These are phyloP conservation scores for Oophaga sylvatica DNA, from an alignment of 2,797 vertebrate species.

Conservation along the genomic window DNA sequence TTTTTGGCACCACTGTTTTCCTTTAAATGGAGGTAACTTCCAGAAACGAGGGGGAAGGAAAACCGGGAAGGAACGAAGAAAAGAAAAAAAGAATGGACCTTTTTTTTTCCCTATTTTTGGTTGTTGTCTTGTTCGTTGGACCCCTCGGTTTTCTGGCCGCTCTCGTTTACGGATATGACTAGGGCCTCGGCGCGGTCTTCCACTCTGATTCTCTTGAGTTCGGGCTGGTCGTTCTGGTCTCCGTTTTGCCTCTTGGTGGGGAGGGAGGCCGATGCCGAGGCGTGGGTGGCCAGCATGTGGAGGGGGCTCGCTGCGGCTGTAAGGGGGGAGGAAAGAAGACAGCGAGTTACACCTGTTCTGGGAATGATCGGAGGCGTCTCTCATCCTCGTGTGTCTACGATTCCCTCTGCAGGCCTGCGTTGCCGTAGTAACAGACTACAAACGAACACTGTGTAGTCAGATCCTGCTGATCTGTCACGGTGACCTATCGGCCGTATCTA, in stretches of 20 bases:
- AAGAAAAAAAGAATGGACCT: slow-evolving; percentile 56
- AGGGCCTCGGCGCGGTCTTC: slow-evolving; percentile 75
- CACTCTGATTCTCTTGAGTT: slow-evolving; percentile 85
- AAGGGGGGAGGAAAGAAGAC: neutral
- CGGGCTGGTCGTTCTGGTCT: slow-evolving; percentile 82
- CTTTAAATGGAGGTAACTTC: slow-evolving; percentile 62
- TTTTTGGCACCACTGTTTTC: slow-evolving; percentile 88
- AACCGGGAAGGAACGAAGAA: slow-evolving; percentile 29
- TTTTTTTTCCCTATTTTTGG: slow-evolving; percentile 52
- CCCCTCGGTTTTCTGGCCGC: slow-evolving; percentile 66
- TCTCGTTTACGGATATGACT: slow-evolving; percentile 77
- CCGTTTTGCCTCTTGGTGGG: slow-evolving; percentile 93
- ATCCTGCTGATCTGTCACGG: too few species aligned
- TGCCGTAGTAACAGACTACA: too few species aligned
- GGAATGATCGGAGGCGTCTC: too few species aligned
- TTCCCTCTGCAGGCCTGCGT: too few species aligned
- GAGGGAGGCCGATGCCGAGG: slow-evolving; percentile 90
- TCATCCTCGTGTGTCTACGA: too few species aligned
- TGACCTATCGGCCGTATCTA: too few species aligned
- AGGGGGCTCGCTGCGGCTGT: slow-evolving; percentile 88
- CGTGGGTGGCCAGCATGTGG: slow-evolving; percentile 93
- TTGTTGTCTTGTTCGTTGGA: slow-evolving; percentile 48
- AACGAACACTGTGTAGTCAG: too few species aligned
- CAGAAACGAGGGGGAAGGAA: neutral
- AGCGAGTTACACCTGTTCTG: neutral